Percentiles rank a stretch among this genome's conserved stretches.
Evolutionary conservation across 2,797 vertebrate genomes (phyloP).

Genomic region (Spea hammondii): DNA sequence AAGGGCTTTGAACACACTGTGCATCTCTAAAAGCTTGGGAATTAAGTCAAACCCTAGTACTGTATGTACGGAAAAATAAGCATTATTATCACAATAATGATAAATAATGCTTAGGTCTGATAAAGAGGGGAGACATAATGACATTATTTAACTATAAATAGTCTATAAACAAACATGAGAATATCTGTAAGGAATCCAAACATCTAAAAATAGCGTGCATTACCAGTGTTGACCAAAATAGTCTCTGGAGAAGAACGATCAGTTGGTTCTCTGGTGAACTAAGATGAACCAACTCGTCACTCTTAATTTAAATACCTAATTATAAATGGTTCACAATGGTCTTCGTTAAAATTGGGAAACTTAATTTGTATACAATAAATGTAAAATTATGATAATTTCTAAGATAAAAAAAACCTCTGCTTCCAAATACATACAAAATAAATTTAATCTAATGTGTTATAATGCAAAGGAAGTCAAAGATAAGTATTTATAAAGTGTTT

Average conservation of each 20-base stretch:
- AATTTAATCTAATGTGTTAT: too few relatives aligned
- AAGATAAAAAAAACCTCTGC: too few relatives aligned
- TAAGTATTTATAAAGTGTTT: too few relatives aligned
- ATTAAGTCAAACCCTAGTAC: too few relatives aligned
- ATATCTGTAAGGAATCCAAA: background rate
- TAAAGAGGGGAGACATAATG: background rate
- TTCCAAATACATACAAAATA: too few relatives aligned
- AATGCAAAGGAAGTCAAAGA: too few relatives aligned
- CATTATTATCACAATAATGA: too few relatives aligned
- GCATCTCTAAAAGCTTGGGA: too few relatives aligned
- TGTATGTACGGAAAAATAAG: too few relatives aligned
- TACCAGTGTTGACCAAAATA: slow-evolving; percentile 12
- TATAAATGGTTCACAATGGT: background rate
- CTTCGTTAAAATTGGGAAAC: background rate
- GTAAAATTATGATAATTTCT: background rate
- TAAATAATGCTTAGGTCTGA: too few relatives aligned
- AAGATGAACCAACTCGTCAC: slow-evolving; percentile 53
- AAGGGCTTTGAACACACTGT: too few relatives aligned
- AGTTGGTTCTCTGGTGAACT: background rate
- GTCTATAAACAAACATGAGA: too few relatives aligned
- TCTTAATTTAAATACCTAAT: background rate
- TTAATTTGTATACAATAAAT: background rate
- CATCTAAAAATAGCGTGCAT: slow-evolving; percentile 48
- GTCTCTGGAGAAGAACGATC: slow-evolving; percentile 14
- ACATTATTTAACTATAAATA: background rate